Percentiles rank a stretch among this genome's conserved stretches.
phyloP scores from a whole-genome alignment of 35 echinoderm and acorn worm genomes.

The Apostichopus parvimensis region DNA sequence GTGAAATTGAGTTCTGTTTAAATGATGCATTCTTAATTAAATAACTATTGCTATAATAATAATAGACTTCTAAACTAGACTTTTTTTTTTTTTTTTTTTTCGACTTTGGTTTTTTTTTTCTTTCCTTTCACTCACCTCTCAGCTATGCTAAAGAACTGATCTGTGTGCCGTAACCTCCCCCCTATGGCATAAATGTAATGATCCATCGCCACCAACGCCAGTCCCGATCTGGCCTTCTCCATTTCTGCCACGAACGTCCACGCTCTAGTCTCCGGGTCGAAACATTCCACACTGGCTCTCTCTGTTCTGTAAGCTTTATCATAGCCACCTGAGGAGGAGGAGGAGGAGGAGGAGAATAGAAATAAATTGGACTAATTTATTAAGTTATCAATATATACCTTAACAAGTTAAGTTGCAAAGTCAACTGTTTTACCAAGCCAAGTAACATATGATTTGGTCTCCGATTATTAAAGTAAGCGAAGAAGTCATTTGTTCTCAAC shows the following conservation, averaged over 20 bases:
- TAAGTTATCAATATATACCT: no score
- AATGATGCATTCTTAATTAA: no score
- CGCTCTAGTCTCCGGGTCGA: conserved; percentile 89
- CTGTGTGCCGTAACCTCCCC: conserved; percentile 91
- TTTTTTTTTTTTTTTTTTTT: no score
- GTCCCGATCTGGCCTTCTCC: conserved; percentile 96
- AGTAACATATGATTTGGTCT: neutral
- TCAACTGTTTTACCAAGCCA: neutral
- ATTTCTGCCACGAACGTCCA: conserved; percentile 98
- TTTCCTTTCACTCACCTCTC: conserved; percentile 69
- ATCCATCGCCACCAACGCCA: conserved; percentile 94
- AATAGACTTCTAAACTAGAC: no score
- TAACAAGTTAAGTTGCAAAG: neutral
- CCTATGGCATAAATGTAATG: conserved; percentile 99
- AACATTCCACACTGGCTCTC: conserved; percentile 91
- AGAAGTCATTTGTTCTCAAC: no score
- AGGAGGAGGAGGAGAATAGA: neutral
- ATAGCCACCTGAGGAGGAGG: conserved; percentile 89
- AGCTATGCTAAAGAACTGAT: conserved; percentile 97
- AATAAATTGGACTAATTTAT: no score
- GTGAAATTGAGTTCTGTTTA: neutral
- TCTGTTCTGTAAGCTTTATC: conserved; percentile 95
- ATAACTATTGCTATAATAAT: no score
- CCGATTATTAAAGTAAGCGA: no score
- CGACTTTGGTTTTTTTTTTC: no score